These are phyloP conservation scores for Deilephila porcellus DNA, from an alignment of 2,888 invertebrate species.

Conservation along the genomic window DNA sequence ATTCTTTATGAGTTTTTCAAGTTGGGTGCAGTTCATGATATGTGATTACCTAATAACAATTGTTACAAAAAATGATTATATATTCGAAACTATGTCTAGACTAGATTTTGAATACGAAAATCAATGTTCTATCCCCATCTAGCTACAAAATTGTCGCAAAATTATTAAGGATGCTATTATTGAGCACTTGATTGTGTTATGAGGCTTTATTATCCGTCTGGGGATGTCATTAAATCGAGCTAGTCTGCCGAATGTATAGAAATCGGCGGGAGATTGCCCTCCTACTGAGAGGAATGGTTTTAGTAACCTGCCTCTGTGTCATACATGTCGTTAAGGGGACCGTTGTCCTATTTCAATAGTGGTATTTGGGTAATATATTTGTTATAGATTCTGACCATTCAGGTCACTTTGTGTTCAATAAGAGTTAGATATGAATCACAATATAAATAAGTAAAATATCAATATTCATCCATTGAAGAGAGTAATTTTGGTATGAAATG, in stretches of 20 bases:
- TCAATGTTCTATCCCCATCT: not conserved
- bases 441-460: no score
- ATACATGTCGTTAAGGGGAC: conserved; percentile 15
- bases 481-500: no score
- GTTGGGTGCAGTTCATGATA: no score
- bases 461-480: no score
- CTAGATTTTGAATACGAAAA: no score
- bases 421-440: no score
- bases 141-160: not conserved
- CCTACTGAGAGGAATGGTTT: conserved; percentile 22
- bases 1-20: no score
- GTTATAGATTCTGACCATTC: not conserved
- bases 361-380: not conserved
- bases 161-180: not conserved
- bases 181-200: conserved; percentile 29
- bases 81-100: no score
- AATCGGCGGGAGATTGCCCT: conserved; percentile 26
- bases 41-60: no score
- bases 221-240: conserved; percentile 28
- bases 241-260: conserved; percentile 27
- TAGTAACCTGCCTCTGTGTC: conserved; percentile 20
- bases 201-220: conserved; percentile 28
- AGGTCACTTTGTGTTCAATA: no score
- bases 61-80: no score
- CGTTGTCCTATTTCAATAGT: not conserved